phyloP scores from a whole-genome alignment of 1,140 invertebrate genomes.

The Drosophila rhopaloa region DNA sequence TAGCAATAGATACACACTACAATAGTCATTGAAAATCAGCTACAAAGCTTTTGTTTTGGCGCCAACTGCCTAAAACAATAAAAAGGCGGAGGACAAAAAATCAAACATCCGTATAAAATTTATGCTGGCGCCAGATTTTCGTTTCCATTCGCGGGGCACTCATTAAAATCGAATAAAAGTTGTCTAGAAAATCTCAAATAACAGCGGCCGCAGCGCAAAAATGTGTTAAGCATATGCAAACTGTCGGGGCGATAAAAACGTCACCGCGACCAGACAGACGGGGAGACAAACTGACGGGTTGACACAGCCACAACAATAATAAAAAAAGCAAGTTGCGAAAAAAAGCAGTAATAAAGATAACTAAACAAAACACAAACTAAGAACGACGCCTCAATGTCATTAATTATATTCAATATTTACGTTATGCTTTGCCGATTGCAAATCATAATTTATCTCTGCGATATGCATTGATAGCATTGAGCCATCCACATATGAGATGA shows the following conservation, averaged over 20 bases:
- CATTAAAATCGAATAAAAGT: conserved; percentile 52
- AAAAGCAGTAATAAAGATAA: conserved; percentile 28
- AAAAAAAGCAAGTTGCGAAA: conserved; percentile 2
- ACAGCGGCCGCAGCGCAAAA: conserved; percentile 24
- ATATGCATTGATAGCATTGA: conserved; percentile 51
- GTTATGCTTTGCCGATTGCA: conserved; percentile 39
- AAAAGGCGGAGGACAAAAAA: conserved; percentile 21
- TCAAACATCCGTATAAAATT: conserved; percentile 43
- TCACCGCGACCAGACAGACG: conserved; percentile 23
- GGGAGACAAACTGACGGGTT: conserved; percentile 12
- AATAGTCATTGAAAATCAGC: conserved; percentile 11
- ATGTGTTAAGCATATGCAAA: conserved; percentile 62
- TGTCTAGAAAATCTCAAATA: conserved; percentile 26
- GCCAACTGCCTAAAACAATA: conserved; percentile 26
- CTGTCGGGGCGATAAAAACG: conserved; percentile 25
- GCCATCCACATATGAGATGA: conserved; percentile 17
- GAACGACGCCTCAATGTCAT: conserved; percentile 22
- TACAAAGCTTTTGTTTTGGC: conserved; percentile 19
- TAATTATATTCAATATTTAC: conserved; percentile 45
- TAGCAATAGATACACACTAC: conserved; percentile 11
- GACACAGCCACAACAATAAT: conserved; percentile 14
- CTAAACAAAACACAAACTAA: conserved; percentile 29
- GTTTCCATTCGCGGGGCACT: conserved; percentile 27
- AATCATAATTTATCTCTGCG: conserved; percentile 51
- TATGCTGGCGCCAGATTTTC: conserved; percentile 51